These are phyloP conservation scores for Syngnathus rostellatus DNA, from an alignment of 2,797 vertebrate species.

Conservation along the genomic window DNA sequence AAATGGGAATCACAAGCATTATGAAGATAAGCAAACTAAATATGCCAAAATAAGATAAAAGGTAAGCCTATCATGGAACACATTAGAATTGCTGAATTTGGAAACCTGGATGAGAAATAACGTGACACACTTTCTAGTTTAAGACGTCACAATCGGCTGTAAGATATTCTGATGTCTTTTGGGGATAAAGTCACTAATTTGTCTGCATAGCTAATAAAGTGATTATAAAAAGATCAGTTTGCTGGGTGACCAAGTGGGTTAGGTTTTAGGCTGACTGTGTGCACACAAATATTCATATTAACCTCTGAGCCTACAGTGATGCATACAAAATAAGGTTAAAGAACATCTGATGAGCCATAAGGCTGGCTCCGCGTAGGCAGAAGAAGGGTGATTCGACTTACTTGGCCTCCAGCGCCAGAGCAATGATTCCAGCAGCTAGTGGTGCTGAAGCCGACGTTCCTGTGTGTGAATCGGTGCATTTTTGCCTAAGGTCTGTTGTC, in stretches of 20 bases:
- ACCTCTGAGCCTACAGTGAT: conserved; percentile 1
- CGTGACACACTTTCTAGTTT: conserved; percentile 18
- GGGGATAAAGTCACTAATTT: conserved; percentile 44
- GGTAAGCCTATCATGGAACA: conserved; percentile 20
- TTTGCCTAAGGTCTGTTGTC: conserved; percentile 90
- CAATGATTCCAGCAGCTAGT: conserved; percentile 91
- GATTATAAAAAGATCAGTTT: conserved; percentile 52
- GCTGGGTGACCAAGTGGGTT: conserved; percentile 31
- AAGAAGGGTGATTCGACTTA: conserved; percentile 42
- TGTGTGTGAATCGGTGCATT: conserved; percentile 93
- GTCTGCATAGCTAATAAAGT: conserved; percentile 48
- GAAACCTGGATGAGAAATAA: conserved; percentile 27
- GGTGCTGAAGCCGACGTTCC: conserved; percentile 94
- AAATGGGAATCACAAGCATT: conserved; percentile 28
- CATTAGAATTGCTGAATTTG: conserved; percentile 25
- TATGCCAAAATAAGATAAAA: conserved; percentile 26
- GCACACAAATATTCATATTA: conserved; percentile 7
- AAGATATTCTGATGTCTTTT: conserved; percentile 38
- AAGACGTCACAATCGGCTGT: conserved; percentile 18
- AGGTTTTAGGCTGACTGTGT: conserved; percentile 33
- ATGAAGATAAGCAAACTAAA: conserved; percentile 34
- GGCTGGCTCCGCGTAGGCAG: neutral
- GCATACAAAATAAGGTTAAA: conserved; percentile 1
- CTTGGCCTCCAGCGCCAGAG: conserved; percentile 82
- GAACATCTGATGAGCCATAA: neutral